These are phyloP conservation scores for Cossypha heuglini DNA, from an alignment of 2,797 vertebrate genomes.

Conservation along the genomic window DNA sequence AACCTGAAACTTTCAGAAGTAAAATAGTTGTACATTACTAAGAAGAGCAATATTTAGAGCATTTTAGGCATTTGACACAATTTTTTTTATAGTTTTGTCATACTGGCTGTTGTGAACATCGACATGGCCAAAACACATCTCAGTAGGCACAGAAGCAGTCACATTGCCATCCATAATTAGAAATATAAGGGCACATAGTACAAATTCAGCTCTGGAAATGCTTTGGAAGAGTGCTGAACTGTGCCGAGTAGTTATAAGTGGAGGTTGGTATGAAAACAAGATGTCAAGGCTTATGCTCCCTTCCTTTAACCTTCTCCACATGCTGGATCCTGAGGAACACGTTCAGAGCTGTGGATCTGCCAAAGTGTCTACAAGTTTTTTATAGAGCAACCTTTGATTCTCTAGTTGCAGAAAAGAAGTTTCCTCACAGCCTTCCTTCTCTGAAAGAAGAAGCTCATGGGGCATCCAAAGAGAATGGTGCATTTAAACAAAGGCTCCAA, in stretches of 20 bases:
- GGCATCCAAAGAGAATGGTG: neutral
- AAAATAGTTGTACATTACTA: neutral
- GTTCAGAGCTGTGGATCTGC: neutral
- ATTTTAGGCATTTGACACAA: neutral
- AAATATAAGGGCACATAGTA: neutral
- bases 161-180: neutral
- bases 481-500: neutral
- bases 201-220: neutral
- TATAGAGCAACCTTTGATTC: neutral
- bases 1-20: neutral
- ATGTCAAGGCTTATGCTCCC: neutral
- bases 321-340: neutral
- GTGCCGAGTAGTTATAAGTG: fast-evolving
- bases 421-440: neutral
- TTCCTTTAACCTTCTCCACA: neutral
- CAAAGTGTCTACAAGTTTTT: neutral
- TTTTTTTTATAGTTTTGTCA: neutral
- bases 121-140: neutral
- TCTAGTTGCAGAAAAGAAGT: neutral
- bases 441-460: neutral
- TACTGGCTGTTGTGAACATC: neutral
- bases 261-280: neutral
- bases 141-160: neutral
- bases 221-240: neutral
- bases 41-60: neutral